Conservation (phyloP, 2,888 invertebrate species). For the Toxonevra muliebris region DNA sequence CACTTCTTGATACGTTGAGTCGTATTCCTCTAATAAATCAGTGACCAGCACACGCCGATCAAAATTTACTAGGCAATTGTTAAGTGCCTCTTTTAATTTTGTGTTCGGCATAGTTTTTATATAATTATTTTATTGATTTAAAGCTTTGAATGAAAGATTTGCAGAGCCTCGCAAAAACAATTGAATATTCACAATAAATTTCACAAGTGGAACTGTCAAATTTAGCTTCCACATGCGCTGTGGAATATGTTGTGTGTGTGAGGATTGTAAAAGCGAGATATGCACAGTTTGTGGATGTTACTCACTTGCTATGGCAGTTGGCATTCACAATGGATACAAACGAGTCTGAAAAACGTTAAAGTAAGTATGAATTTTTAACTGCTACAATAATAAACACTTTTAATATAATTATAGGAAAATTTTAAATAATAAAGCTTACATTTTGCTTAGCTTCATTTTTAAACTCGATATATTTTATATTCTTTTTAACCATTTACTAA, state of each 20-base stretch:
- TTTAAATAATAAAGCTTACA: too few species aligned
- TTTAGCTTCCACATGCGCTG: not conserved
- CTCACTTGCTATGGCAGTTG: too few species aligned
- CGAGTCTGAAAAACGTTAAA: too few species aligned
- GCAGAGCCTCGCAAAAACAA: not conserved
- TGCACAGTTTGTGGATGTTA: slow-evolving; percentile 10
- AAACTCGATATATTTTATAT: too few species aligned
- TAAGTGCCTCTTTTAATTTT: slow-evolving; percentile 49
- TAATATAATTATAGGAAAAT: too few species aligned
- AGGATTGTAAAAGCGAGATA: slow-evolving; percentile 22
- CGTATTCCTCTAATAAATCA: slow-evolving; percentile 57
- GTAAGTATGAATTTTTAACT: too few species aligned
- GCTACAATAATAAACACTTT: too few species aligned
- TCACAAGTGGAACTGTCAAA: slow-evolving; percentile 25
- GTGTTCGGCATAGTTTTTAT: slow-evolving; percentile 33
- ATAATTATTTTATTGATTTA: not conserved
- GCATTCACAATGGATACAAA: too few species aligned
- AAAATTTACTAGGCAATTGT: slow-evolving; percentile 57
- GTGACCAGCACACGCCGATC: slow-evolving; percentile 57
- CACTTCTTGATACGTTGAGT: slow-evolving; percentile 52
- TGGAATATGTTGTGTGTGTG: slow-evolving; percentile 10
- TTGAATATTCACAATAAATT: slow-evolving; percentile 23
- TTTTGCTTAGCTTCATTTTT: too few species aligned
- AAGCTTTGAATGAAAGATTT: not conserved
- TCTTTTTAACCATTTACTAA: too few species aligned